Percentiles rank a stretch among this genome's conserved stretches.
Conservation (phyloP, 1,140 invertebrate species). For the Callitettix versicolor region DNA sequence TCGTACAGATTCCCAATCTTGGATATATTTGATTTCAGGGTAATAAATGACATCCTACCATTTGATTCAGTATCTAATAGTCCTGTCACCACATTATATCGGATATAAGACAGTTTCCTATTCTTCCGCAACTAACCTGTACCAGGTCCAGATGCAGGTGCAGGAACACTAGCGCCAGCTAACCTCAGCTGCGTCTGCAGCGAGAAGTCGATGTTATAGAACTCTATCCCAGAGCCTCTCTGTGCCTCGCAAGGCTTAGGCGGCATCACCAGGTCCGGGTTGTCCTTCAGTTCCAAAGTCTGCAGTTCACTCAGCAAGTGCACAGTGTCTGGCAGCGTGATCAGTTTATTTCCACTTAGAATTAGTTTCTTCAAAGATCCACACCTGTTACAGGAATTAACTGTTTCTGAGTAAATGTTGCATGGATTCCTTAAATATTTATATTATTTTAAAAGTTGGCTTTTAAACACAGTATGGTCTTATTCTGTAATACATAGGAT, state of each 20-base stretch:
- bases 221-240: constrained; percentile 75
- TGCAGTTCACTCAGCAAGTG: constrained; percentile 88
- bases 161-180: constrained; percentile 78
- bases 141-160: constrained; percentile 52
- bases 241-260: constrained; percentile 82
- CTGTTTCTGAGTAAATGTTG: too few relatives aligned
- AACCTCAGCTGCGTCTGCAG: constrained; percentile 86
- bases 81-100: too few relatives aligned
- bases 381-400: constrained; percentile 56
- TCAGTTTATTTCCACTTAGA: constrained; percentile 83
- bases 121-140: constrained; percentile 50
- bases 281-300: constrained; percentile 80
- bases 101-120: too few relatives aligned
- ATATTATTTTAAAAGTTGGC: too few relatives aligned
- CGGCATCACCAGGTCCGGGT: constrained; percentile 95
- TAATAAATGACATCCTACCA: too few relatives aligned
- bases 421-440: too few relatives aligned
- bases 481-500: too few relatives aligned
- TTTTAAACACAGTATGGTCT: too few relatives aligned
- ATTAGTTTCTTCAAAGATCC: constrained; percentile 92
- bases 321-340: constrained; percentile 94
- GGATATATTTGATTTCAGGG: too few relatives aligned
- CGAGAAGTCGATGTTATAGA: constrained; percentile 99
- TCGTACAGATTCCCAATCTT: too few relatives aligned
- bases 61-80: too few relatives aligned